These are phyloP conservation scores for Anomalospiza imberbis DNA, from an alignment of 2,797 vertebrate genomes.

Conservation along the genomic window DNA sequence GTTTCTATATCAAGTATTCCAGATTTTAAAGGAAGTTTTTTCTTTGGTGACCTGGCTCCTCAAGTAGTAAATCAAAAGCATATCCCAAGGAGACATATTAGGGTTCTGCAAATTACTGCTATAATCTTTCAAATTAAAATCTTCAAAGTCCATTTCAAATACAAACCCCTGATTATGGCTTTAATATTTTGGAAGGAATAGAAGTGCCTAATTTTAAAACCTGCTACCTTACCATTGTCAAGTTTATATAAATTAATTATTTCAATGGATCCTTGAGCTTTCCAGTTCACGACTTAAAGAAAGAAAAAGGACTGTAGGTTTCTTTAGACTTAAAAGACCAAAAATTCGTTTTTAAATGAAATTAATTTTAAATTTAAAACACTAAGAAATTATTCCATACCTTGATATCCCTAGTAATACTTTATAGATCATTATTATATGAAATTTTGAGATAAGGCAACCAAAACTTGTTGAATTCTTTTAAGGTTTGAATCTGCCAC, in stretches of 20 bases:
- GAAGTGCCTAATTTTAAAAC: background rate
- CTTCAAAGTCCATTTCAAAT: background rate
- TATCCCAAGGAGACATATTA: background rate
- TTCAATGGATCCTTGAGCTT: background rate
- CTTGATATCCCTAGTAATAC: background rate
- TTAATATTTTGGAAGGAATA: background rate
- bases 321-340: background rate
- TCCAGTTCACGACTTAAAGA: background rate
- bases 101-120: background rate
- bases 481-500: background rate
- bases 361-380: background rate
- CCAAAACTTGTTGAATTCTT: background rate
- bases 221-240: background rate
- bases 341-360: background rate
- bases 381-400: background rate
- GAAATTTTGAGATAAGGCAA: background rate
- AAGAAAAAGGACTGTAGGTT: background rate
- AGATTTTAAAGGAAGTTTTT: background rate
- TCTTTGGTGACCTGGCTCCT: background rate
- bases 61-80: background rate
- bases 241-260: background rate
- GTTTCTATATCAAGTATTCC: background rate
- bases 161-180: background rate
- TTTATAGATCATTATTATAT: background rate
- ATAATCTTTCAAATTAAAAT: background rate